Evolutionary conservation across 1,140 invertebrate species (phyloP).

Genomic region (Pristionchus pacificus): DNA sequence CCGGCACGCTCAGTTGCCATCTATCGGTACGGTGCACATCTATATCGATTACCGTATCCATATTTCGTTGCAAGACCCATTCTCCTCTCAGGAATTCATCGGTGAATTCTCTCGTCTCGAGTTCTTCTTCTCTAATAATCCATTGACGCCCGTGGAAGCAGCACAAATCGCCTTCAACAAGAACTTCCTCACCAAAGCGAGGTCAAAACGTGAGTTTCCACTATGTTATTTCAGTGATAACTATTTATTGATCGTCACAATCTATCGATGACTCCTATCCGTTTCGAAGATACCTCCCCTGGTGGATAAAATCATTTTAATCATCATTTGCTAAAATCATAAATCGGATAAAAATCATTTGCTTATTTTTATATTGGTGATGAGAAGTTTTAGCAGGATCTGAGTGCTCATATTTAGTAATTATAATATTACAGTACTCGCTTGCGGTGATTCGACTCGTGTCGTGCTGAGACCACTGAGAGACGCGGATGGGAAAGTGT

Average conservation of each 20-base stretch:
- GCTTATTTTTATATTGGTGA: too few relatives aligned
- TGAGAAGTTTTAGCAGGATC: too few relatives aligned
- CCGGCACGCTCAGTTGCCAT: constrained; percentile 45
- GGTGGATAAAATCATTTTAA: too few relatives aligned
- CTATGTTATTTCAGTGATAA: constrained; percentile 17
- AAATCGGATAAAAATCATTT: too few relatives aligned
- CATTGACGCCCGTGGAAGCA: constrained; percentile 35
- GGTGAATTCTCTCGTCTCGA: constrained; percentile 49
- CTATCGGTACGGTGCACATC: constrained; percentile 28
- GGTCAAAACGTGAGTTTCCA: neutral
- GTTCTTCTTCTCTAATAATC: constrained; percentile 42
- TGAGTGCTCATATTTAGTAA: too few relatives aligned
- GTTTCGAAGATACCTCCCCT: too few relatives aligned
- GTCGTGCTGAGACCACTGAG: constrained; percentile 25
- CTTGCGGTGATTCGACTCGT: constrained; percentile 29
- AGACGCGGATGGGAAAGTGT: constrained; percentile 20
- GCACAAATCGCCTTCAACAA: constrained; percentile 45
- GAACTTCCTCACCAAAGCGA: constrained; percentile 47
- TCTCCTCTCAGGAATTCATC: constrained; percentile 41
- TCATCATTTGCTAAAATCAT: too few relatives aligned
- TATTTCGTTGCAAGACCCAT: too few relatives aligned
- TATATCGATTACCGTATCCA: constrained; percentile 6
- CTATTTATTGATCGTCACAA: constrained; percentile 18
- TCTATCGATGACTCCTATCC: too few relatives aligned
- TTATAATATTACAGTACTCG: constrained; percentile 28